Percentiles rank a stretch among this genome's conserved stretches.
These are phyloP conservation scores for Porites cylindrica DNA, from an alignment of 92 coral and sea anemone species.

Conservation along the genomic window DNA sequence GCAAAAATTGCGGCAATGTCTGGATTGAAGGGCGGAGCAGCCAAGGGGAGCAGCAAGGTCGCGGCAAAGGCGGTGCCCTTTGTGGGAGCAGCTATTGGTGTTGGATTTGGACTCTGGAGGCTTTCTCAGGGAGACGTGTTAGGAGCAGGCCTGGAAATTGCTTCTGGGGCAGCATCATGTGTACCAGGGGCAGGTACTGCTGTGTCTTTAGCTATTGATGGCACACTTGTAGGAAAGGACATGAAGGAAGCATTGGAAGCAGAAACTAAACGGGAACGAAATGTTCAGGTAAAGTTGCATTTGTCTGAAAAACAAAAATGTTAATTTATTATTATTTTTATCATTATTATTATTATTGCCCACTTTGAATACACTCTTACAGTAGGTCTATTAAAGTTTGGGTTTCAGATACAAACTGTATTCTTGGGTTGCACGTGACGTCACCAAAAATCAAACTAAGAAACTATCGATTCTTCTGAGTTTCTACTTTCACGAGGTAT, in stretches of 20 bases:
- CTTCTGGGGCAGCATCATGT: constrained; percentile 54
- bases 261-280: background rate
- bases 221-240: constrained; percentile 39
- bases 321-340: too few relatives aligned
- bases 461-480: too few relatives aligned
- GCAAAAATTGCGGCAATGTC: constrained; percentile 25
- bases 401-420: too few relatives aligned
- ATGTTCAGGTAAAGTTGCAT: constrained; percentile 26
- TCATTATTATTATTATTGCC: too few relatives aligned
- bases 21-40: constrained; percentile 26
- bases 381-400: too few relatives aligned
- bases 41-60: constrained; percentile 20
- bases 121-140: constrained; percentile 30
- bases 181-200: constrained; percentile 54
- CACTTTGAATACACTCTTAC: too few relatives aligned
- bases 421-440: too few relatives aligned
- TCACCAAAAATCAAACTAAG: too few relatives aligned
- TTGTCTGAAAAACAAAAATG: background rate
- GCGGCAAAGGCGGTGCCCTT: constrained; percentile 41
- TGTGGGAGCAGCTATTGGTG: constrained; percentile 38
- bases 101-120: constrained; percentile 55
- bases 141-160: constrained; percentile 51
- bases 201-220: constrained; percentile 47
- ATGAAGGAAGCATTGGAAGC: constrained; percentile 41
- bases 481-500: too few relatives aligned